These are phyloP conservation scores for Muscidifurax raptorellus DNA, from an alignment of 1,140 invertebrate species.

Conservation along the genomic window DNA sequence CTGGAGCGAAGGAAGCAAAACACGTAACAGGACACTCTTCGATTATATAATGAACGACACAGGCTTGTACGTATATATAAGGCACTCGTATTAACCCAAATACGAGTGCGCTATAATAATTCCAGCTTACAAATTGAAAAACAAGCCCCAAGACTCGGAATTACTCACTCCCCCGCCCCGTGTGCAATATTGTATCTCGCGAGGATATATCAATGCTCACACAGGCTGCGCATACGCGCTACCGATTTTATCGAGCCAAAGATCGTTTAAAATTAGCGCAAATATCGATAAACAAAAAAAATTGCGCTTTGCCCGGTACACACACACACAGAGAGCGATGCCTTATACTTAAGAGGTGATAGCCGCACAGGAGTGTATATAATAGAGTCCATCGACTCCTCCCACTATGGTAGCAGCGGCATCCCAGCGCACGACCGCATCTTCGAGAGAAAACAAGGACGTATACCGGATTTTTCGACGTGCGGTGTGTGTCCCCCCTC, in stretches of 20 bases:
- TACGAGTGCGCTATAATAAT: neutral
- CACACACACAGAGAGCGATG: too few relatives aligned
- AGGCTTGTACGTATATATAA: neutral
- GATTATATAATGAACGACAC: neutral
- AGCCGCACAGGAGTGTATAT: too few relatives aligned
- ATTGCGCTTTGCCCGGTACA: constrained; percentile 37
- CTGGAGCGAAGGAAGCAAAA: neutral
- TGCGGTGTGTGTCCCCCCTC: constrained; percentile 7
- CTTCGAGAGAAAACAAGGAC: constrained; percentile 28
- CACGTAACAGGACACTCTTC: too few relatives aligned
- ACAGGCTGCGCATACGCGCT: too few relatives aligned
- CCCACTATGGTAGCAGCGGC: neutral
- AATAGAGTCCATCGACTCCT: constrained; percentile 15
- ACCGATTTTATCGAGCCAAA: too few relatives aligned
- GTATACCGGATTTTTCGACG: constrained; percentile 45
- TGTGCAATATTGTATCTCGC: too few relatives aligned
- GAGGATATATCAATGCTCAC: too few relatives aligned
- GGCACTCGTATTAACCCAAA: neutral
- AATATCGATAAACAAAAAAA: constrained; percentile 1
- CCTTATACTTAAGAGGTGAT: neutral
- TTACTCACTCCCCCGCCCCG: neutral
- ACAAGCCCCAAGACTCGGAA: neutral
- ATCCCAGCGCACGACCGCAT: constrained; percentile 16
- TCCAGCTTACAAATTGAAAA: neutral
- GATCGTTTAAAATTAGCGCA: constrained; percentile 36